Conservation (phyloP, 2,797 vertebrate genomes). For the Betta splendens region DNA sequence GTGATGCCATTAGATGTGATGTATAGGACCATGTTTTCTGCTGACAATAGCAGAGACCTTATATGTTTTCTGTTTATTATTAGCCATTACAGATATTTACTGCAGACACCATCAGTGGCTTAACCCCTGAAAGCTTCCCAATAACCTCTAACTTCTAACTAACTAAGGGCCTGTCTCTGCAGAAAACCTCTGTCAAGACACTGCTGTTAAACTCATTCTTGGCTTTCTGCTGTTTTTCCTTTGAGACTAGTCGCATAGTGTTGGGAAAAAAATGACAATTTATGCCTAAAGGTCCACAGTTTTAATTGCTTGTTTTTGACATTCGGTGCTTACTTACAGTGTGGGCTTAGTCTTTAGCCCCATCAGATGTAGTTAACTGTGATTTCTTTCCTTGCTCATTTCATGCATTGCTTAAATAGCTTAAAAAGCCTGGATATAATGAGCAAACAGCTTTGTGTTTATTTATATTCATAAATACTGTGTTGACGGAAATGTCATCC, state of each 20-base stretch:
- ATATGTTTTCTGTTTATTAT: conserved; percentile 72
- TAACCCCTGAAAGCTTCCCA: conserved; percentile 63
- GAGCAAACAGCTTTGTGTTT: conserved; percentile 33
- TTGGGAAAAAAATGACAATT: conserved; percentile 29
- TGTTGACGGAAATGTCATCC: not conserved
- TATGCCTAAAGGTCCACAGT: conserved; percentile 33
- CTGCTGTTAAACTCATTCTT: conserved; percentile 28
- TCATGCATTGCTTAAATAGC: conserved; percentile 26
- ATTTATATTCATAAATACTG: conserved; percentile 26
- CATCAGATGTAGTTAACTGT: conserved; percentile 25
- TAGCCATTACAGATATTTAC: conserved; percentile 76
- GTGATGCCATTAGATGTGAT: conserved; percentile 72
- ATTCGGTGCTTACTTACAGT: conserved; percentile 24
- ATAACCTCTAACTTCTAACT: conserved; percentile 59
- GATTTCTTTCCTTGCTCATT: conserved; percentile 37
- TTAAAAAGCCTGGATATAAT: conserved; percentile 22
- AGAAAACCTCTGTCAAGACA: conserved; percentile 34
- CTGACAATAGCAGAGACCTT: conserved; percentile 67
- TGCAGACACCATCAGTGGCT: conserved; percentile 51
- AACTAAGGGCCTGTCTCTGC: conserved; percentile 34
- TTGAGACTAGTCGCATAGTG: conserved; percentile 9
- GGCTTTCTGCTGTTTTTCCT: conserved; percentile 19
- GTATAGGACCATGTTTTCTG: conserved; percentile 60
- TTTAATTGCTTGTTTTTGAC: conserved; percentile 53
- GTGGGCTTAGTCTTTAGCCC: conserved; percentile 32